phyloP scores from a whole-genome alignment of 2,797 vertebrate species.

The Dendrocincla fuliginosa region DNA sequence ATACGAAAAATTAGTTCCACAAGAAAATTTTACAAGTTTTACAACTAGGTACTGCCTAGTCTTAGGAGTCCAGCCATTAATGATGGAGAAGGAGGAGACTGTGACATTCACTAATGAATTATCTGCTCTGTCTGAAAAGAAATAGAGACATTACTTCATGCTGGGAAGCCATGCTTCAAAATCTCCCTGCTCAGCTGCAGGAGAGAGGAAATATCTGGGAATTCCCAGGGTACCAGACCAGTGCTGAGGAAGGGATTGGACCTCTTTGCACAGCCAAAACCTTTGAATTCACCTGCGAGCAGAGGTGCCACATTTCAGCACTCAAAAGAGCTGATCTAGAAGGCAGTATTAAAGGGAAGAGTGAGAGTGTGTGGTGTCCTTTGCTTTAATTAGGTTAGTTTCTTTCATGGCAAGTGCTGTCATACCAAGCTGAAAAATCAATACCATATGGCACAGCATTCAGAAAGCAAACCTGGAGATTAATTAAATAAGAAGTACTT shows the following conservation, averaged over 20 bases:
- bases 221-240: neutral
- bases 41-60: neutral
- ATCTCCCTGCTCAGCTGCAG: neutral
- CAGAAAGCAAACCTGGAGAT: conserved; percentile 66
- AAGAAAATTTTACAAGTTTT: neutral
- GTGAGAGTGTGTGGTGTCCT: conserved; percentile 37
- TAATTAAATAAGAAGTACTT: conserved; percentile 71
- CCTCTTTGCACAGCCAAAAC: neutral
- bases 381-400: conserved; percentile 59
- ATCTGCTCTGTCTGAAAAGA: neutral
- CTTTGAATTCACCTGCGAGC: neutral
- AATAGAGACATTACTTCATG: neutral
- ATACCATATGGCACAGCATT: conserved; percentile 68
- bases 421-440: conserved; percentile 59
- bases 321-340: neutral
- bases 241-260: neutral
- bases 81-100: neutral
- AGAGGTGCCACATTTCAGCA: rapidly evolving
- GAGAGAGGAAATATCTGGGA: neutral
- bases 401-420: conserved; percentile 52
- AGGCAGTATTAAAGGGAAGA: neutral
- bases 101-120: neutral
- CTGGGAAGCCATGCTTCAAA: neutral
- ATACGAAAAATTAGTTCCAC: neutral
- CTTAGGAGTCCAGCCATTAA: neutral